Evolutionary conservation across 2,113 vertebrate species (phyloP).

Genomic region (Corvus cornix): DNA sequence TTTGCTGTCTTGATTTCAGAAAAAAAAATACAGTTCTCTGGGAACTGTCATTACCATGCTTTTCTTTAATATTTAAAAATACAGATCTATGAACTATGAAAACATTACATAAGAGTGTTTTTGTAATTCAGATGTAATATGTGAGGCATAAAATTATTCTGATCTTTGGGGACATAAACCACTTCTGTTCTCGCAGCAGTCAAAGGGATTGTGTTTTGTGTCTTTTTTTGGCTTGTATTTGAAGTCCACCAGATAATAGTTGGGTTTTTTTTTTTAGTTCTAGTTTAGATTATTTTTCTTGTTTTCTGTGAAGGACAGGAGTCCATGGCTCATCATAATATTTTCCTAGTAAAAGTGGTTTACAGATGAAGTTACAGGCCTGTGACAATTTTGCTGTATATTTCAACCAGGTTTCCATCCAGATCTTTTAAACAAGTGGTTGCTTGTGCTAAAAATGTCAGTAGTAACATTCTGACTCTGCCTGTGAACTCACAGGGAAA

Average conservation of each 20-base stretch:
- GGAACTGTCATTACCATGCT: not conserved
- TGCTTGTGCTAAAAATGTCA: not conserved
- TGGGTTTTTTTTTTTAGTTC: not conserved
- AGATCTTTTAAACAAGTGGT: not conserved
- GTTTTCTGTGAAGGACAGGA: not conserved
- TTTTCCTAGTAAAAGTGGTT: constrained; percentile 12
- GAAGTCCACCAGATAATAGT: not conserved
- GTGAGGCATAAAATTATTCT: not conserved
- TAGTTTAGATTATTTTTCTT: not conserved
- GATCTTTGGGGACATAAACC: constrained; percentile 14
- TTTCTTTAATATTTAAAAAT: not conserved
- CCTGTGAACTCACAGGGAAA: not conserved
- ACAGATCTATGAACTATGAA: constrained; percentile 3
- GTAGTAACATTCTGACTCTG: not conserved
- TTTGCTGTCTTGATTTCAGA: not conserved
- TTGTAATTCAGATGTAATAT: constrained; percentile 7
- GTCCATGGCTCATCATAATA: not conserved
- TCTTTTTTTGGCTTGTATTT: not conserved
- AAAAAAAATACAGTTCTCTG: not conserved
- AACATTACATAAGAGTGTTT: constrained; percentile 41
- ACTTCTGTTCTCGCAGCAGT: constrained; percentile 1
- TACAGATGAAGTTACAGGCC: constrained; percentile 10
- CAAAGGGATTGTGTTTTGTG: not conserved
- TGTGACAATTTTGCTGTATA: not conserved
- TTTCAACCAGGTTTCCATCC: not conserved